Percentiles rank a stretch among this genome's conserved stretches.
Evolutionary conservation across 2,113 vertebrate genomes (phyloP).

Genomic region (Bolborhynchus lineola): DNA sequence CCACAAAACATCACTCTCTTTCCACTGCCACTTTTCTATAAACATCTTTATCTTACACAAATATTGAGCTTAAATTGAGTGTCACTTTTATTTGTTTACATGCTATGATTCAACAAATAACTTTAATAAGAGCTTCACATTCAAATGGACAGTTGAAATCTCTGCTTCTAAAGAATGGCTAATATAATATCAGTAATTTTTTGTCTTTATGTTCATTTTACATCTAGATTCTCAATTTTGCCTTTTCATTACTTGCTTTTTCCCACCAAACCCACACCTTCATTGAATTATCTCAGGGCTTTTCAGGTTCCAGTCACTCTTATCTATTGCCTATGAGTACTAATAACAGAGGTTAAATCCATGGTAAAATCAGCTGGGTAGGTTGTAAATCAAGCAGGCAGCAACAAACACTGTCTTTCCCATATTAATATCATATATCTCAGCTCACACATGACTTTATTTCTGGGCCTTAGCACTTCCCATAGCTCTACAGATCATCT

Average conservation of each 20-base stretch:
- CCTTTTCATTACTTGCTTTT: background rate
- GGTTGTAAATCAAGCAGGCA: background rate
- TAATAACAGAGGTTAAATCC: background rate
- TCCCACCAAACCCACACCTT: background rate
- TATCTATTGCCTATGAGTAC: background rate
- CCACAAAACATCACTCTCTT: background rate
- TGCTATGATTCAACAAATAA: background rate
- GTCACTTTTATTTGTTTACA: background rate
- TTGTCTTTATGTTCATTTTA: background rate
- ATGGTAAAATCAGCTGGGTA: background rate
- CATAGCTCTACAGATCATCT: background rate
- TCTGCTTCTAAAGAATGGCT: background rate
- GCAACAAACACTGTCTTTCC: background rate
- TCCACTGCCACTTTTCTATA: background rate
- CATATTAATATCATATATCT: background rate
- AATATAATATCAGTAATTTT: background rate
- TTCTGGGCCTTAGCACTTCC: background rate
- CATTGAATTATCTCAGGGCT: background rate
- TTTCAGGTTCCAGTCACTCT: background rate
- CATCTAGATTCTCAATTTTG: background rate
- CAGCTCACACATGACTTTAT: background rate
- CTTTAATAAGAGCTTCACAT: background rate
- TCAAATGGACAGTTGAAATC: background rate
- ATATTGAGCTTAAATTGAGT: background rate
- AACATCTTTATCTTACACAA: background rate